Percentiles rank a stretch among this genome's conserved stretches.
Conservation (phyloP, 1,140 invertebrate genomes). For the Ephestia elutella region DNA sequence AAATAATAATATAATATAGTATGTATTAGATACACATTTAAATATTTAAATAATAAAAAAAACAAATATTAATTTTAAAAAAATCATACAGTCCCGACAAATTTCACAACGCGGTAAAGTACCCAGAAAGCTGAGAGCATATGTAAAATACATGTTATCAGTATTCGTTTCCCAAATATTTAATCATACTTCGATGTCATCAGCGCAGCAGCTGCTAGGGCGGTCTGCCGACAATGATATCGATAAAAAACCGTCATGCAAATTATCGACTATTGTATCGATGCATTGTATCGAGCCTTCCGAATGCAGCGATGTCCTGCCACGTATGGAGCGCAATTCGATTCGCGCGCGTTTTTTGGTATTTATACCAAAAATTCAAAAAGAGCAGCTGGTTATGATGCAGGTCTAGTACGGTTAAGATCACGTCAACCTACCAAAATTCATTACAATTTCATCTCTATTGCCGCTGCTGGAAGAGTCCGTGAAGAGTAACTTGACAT, state of each 20-base stretch:
- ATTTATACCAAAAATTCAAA: slow-evolving; percentile 38
- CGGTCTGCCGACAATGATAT: slow-evolving; percentile 46
- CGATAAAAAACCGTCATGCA: slow-evolving; percentile 71
- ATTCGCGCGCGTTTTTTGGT: slow-evolving; percentile 54
- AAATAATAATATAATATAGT: no score
- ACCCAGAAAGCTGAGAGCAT: no score
- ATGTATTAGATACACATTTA: no score
- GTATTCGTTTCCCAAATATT: not conserved
- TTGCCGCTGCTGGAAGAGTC: no score
- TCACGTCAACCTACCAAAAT: no score
- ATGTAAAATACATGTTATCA: not conserved
- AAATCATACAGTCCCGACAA: no score
- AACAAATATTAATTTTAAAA: no score
- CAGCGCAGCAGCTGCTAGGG: slow-evolving; percentile 47
- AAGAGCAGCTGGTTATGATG: slow-evolving; percentile 48
- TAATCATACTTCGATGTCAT: slow-evolving; percentile 13
- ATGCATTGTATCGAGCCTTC: slow-evolving; percentile 42
- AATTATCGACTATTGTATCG: slow-evolving; percentile 66
- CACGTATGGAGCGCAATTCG: slow-evolving; percentile 48
- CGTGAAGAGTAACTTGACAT: no score
- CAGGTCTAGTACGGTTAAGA: not conserved
- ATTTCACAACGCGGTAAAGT: no score
- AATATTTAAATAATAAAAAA: no score
- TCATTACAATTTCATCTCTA: no score
- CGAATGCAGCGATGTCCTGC: slow-evolving; percentile 51